phyloP scores from a whole-genome alignment of 1,140 invertebrate species.

The Danaus melanippus region DNA sequence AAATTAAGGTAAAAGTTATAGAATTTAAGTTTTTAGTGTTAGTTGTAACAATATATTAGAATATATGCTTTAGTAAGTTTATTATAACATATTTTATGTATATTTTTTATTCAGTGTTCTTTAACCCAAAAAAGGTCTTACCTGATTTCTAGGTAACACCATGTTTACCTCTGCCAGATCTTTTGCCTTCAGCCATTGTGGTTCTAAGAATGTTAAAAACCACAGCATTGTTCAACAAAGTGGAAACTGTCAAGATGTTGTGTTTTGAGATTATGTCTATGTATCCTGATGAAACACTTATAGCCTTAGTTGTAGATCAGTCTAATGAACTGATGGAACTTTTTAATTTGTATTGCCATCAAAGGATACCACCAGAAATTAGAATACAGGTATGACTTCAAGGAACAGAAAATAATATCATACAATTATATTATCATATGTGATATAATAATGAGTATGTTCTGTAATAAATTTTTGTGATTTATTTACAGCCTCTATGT shows the following conservation, averaged over 20 bases:
- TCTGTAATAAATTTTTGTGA: constrained; percentile 16
- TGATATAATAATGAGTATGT: constrained; percentile 8
- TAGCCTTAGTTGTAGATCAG: constrained; percentile 23
- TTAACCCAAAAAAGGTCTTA: no score
- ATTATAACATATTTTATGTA: constrained; percentile 6
- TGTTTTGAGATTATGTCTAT: constrained; percentile 37
- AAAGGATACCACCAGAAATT: constrained; percentile 24
- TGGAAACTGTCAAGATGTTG: constrained; percentile 31
- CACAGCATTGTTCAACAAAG: constrained; percentile 23
- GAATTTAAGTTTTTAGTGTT: not conserved
- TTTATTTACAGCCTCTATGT: constrained; percentile 25
- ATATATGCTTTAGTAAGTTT: constrained; percentile 1
- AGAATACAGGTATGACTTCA: constrained; percentile 25
- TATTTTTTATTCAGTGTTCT: constrained; percentile 14
- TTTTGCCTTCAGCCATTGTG: constrained; percentile 37
- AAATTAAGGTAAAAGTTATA: constrained; percentile 37
- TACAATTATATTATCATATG: no score
- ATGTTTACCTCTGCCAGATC: constrained; percentile 19
- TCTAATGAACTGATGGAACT: constrained; percentile 32
- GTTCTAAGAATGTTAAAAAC: constrained; percentile 40
- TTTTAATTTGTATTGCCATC: constrained; percentile 35
- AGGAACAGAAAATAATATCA: no score
- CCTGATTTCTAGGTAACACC: constrained; percentile 19
- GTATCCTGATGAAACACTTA: constrained; percentile 41
- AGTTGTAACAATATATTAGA: not conserved